Evolutionary conservation across 2,797 vertebrate species (phyloP).

Genomic region (Salmo trutta): DNA sequence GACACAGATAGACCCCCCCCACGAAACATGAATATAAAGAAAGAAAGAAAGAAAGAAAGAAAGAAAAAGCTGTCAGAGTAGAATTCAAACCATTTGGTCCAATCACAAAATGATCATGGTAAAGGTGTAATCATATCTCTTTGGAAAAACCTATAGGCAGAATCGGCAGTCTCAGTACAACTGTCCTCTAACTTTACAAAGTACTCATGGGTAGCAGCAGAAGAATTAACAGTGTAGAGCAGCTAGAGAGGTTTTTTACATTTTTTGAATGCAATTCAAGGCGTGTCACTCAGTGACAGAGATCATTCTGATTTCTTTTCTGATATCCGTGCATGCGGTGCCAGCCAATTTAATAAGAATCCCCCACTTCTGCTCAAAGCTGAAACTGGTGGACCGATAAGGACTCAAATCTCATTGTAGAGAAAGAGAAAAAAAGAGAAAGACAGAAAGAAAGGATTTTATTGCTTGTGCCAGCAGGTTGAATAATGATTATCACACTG

Average conservation of each 20-base stretch:
- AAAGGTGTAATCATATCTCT: neutral
- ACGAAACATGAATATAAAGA: no score
- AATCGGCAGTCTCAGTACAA: neutral
- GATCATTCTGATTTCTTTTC: conserved; percentile 41
- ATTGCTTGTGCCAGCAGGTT: conserved; percentile 80
- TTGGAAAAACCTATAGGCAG: neutral
- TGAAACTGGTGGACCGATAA: conserved; percentile 64
- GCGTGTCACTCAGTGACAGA: conserved; percentile 23
- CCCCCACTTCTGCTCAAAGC: conserved; percentile 49
- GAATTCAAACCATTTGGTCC: neutral
- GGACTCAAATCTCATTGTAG: conserved; percentile 42
- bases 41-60: no score
- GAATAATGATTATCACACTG: conserved; percentile 75
- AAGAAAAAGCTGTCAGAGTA: neutral
- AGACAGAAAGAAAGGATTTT: conserved; percentile 52
- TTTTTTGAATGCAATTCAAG: conserved; percentile 22
- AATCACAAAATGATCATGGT: neutral
- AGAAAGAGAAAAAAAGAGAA: conserved; percentile 37
- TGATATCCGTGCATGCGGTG: conserved; percentile 41
- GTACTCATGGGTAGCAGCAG: neutral
- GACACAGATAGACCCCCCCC: neutral
- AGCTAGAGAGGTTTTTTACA: conserved; percentile 3
- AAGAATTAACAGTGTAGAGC: neutral
- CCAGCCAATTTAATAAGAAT: conserved; percentile 58
- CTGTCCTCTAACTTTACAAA: neutral